These are phyloP conservation scores for Philhelius pedissequus DNA, from an alignment of 2,888 invertebrate species.

Conservation along the genomic window DNA sequence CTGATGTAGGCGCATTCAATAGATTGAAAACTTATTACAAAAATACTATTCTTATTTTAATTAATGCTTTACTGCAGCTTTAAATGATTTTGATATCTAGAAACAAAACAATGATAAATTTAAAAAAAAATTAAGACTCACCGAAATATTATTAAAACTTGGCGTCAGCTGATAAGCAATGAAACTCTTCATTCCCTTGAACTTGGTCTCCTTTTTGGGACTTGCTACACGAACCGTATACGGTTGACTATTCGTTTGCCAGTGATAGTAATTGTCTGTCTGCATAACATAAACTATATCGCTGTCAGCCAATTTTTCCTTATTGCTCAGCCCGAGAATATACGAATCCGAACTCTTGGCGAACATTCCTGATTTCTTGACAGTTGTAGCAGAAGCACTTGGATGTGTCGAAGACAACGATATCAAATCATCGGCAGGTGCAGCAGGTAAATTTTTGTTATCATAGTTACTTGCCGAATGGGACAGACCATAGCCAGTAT, in stretches of 20 bases:
- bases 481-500: constrained; percentile 64
- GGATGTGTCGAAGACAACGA: constrained; percentile 75
- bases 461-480: constrained; percentile 75
- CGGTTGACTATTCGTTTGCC: constrained; percentile 86
- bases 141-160: constrained; percentile 95
- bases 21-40: too few species aligned
- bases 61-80: too few species aligned
- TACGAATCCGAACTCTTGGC: constrained; percentile 95
- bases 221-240: constrained; percentile 94
- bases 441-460: constrained; percentile 76
- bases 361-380: constrained; percentile 91
- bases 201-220: constrained; percentile 98
- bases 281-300: constrained; percentile 88
- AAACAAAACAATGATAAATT: neutral
- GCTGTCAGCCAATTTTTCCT: constrained; percentile 84
- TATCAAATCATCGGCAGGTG: constrained; percentile 80
- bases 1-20: too few species aligned
- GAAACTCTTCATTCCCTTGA: constrained; percentile 98
- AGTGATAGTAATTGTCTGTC: constrained; percentile 86
- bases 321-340: constrained; percentile 86
- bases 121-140: constrained; percentile 78
- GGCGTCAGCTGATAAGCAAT: constrained; percentile 98
- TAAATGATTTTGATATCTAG: too few species aligned
- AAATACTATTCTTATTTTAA: too few species aligned
- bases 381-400: constrained; percentile 73